A percentile compares a stretch with the other conserved stretches of the same genome.
These are phyloP conservation scores for Bradypodion pumilum DNA, from an alignment of 2,797 vertebrate species.

Conservation along the genomic window DNA sequence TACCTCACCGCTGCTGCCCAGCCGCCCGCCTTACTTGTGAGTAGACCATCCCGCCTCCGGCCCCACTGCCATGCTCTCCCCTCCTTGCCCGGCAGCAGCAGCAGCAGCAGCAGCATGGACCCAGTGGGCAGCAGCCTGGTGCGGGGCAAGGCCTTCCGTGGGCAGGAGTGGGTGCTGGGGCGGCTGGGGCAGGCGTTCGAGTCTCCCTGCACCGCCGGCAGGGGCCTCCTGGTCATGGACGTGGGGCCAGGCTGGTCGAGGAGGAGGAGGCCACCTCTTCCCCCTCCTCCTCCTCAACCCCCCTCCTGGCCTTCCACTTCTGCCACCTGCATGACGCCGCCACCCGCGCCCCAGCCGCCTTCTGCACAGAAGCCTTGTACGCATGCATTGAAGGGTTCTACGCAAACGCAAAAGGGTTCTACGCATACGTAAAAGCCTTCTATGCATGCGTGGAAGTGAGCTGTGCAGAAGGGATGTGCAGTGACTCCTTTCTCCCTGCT, in stretches of 20 bases:
- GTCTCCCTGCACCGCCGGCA: background rate
- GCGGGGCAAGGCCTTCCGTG: slow-evolving; percentile 79
- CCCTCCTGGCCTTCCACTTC: slow-evolving; percentile 82
- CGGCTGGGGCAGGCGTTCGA: slow-evolving; percentile 78
- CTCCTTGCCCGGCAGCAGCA: too few relatives aligned
- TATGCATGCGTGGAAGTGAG: too few relatives aligned
- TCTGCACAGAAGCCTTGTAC: too few relatives aligned
- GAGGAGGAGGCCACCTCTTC: too few relatives aligned
- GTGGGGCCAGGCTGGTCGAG: slow-evolving; percentile 62
- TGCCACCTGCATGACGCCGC: slow-evolving; percentile 78
- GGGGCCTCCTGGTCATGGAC: slow-evolving; percentile 73
- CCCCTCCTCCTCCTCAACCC: too few relatives aligned
- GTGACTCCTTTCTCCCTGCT: too few relatives aligned
- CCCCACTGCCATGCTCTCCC: slow-evolving; percentile 14
- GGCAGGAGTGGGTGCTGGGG: slow-evolving; percentile 85
- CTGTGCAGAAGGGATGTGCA: too few relatives aligned
- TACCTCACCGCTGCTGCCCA: too few relatives aligned
- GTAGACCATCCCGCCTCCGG: background rate
- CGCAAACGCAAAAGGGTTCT: too few relatives aligned
- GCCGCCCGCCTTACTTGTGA: accelerated
- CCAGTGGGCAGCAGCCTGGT: slow-evolving; percentile 72
- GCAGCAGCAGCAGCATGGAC: too few relatives aligned
- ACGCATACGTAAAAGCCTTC: too few relatives aligned
- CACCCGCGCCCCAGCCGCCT: slow-evolving; percentile 74
- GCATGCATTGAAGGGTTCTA: too few relatives aligned